phyloP scores from a whole-genome alignment of 2,113 vertebrate genomes.

The Sialia sialis region DNA sequence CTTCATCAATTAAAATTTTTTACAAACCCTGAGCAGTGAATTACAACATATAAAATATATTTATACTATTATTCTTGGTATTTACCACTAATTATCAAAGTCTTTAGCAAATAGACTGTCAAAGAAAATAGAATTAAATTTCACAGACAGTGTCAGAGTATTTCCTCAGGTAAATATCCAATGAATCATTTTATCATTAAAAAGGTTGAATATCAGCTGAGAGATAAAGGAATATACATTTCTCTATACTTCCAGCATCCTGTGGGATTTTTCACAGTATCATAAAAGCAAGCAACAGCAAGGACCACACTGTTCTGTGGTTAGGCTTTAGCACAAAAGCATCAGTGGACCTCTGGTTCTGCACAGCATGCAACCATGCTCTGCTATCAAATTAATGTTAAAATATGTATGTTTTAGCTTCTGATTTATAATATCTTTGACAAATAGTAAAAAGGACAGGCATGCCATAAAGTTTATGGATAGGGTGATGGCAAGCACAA shows the following conservation, averaged over 20 bases:
- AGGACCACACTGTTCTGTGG: background rate
- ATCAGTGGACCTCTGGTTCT: background rate
- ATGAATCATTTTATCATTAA: background rate
- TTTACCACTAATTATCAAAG: background rate
- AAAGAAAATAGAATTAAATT: background rate
- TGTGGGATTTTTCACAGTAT: background rate
- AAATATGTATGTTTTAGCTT: constrained; percentile 33
- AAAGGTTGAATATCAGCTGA: background rate
- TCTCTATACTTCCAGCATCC: background rate
- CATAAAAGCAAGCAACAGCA: background rate
- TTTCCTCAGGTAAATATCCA: background rate
- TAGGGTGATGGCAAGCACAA: constrained; percentile 55
- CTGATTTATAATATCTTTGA: constrained; percentile 54
- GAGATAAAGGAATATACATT: background rate
- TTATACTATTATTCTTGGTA: background rate
- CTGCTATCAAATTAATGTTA: constrained; percentile 44
- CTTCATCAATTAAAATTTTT: background rate
- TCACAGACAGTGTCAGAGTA: background rate
- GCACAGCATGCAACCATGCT: background rate
- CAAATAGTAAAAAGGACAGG: constrained; percentile 53
- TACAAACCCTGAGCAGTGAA: background rate
- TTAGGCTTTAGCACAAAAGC: background rate
- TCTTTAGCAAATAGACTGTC: background rate
- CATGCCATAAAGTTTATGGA: constrained; percentile 54
- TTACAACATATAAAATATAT: background rate